Evolutionary conservation across 1,140 invertebrate genomes (phyloP).

Genomic region (Lordiphosa stackelbergi): DNA sequence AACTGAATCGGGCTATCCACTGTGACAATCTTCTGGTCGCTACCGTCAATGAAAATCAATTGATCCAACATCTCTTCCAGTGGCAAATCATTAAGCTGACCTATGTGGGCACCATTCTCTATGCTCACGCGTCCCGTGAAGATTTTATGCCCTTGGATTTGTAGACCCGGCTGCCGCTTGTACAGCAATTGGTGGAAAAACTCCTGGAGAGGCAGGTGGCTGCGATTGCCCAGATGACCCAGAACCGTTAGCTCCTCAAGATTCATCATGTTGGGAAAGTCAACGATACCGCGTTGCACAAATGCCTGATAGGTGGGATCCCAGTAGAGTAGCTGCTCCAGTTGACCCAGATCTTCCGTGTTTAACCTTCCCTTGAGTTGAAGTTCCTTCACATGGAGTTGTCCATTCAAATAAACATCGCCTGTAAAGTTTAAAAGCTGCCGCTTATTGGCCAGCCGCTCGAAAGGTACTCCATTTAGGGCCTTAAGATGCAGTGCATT

Average conservation of each 20-base stretch:
- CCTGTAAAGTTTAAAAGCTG: conserved; percentile 30
- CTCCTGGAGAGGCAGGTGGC: conserved; percentile 19
- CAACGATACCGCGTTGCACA: conserved; percentile 31
- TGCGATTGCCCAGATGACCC: conserved; percentile 47
- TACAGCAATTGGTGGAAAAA: conserved; percentile 56
- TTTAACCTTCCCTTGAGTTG: conserved; percentile 39
- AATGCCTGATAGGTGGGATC: conserved; percentile 24
- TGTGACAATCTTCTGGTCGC: conserved; percentile 5
- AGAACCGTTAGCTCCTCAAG: conserved; percentile 44
- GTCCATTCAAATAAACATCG: conserved; percentile 36
- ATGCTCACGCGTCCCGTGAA: conserved; percentile 62
- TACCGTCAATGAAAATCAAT: conserved; percentile 37
- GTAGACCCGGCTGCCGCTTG: conserved; percentile 20
- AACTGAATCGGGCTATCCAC: conserved; percentile 44
- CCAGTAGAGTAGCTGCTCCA: conserved; percentile 36
- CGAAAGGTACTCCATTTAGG: conserved; percentile 56
- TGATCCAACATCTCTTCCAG: conserved; percentile 32
- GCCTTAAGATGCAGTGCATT: conserved; percentile 31
- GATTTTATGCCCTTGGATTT: conserved; percentile 31
- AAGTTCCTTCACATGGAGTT: conserved; percentile 34
- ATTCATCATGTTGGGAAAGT: conserved; percentile 3
- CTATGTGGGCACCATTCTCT: conserved; percentile 31
- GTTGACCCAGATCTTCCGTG: not conserved
- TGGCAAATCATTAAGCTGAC: conserved; percentile 35
- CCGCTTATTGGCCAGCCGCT: conserved; percentile 40